These are phyloP conservation scores for Xiphophorus maculatus DNA, from an alignment of 2,113 vertebrate genomes.

Conservation along the genomic window DNA sequence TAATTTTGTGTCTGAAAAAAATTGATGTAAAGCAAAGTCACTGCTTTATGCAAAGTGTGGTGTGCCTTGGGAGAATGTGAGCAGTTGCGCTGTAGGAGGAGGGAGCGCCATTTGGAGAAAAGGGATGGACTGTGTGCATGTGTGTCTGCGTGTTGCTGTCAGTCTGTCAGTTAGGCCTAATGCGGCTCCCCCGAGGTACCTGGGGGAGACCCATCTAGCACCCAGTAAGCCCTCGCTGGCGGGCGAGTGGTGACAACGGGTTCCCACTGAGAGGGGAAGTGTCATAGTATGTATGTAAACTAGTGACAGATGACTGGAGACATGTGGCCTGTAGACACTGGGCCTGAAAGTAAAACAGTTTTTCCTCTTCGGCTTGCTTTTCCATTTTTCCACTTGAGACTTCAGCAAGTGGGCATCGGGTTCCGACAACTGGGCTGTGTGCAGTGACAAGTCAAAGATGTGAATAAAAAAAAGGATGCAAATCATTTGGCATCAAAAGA, in stretches of 20 bases:
- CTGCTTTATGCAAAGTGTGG: conserved; percentile 77
- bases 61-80: conserved; percentile 74
- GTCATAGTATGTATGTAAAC: conserved; percentile 83
- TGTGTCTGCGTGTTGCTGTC: conserved; percentile 68
- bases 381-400: conserved; percentile 64
- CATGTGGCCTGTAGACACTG: conserved; percentile 77
- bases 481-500: conserved; percentile 78
- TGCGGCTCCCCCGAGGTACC: conserved; percentile 82
- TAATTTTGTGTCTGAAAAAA: conserved; percentile 76
- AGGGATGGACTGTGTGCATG: conserved; percentile 28
- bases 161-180: conserved; percentile 82
- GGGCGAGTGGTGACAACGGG: conserved; percentile 80
- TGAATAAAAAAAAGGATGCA: conserved; percentile 76
- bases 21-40: conserved; percentile 76
- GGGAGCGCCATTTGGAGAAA: conserved; percentile 44
- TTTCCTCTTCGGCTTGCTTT: conserved; percentile 59
- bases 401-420: conserved; percentile 59
- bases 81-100: conserved; percentile 63
- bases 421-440: conserved; percentile 50
- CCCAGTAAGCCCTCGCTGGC: conserved; percentile 79
- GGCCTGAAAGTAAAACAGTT: conserved; percentile 74
- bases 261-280: conserved; percentile 81
- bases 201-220: conserved; percentile 79
- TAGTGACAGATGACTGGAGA: conserved; percentile 84
- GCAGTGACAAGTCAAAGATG: conserved; percentile 75